Evolutionary conservation across 2,113 vertebrate species (phyloP).

Genomic region (Oryzias curvinotus): DNA sequence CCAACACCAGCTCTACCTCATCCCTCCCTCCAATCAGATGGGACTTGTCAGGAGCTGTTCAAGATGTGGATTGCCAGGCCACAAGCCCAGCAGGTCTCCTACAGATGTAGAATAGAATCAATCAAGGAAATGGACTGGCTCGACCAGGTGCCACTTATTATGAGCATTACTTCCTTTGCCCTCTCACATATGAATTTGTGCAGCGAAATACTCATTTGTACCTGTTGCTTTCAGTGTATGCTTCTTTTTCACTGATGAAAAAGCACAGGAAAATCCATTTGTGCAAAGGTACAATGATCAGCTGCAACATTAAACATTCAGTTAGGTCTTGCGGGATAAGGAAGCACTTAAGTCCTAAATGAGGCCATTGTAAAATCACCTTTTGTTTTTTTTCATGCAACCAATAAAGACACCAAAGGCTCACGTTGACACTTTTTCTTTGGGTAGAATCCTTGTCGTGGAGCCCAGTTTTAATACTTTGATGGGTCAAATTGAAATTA

Average conservation of each 20-base stretch:
- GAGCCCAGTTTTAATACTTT: too few relatives aligned
- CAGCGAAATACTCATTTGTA: slow-evolving; percentile 24
- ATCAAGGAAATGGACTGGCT: slow-evolving; percentile 61
- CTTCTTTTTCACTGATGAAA: not conserved
- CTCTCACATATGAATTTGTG: slow-evolving; percentile 22
- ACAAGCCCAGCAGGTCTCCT: slow-evolving; percentile 37
- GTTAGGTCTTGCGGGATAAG: too few relatives aligned
- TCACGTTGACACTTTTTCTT: too few relatives aligned
- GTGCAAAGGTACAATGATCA: not conserved
- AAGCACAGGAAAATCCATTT: not conserved
- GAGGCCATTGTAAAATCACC: too few relatives aligned
- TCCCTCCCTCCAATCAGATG: slow-evolving; percentile 38
- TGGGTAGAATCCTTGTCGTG: too few relatives aligned
- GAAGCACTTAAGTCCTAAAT: too few relatives aligned
- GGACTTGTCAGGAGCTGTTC: slow-evolving; percentile 53
- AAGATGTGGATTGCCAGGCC: slow-evolving; percentile 42
- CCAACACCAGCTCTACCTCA: slow-evolving; percentile 1
- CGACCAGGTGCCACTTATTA: slow-evolving; percentile 48
- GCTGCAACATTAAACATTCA: not conserved
- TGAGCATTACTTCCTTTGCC: slow-evolving; percentile 32
- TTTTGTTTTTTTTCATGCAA: too few relatives aligned
- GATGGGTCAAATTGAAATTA: too few relatives aligned
- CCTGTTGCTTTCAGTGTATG: slow-evolving; percentile 16
- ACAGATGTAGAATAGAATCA: slow-evolving; percentile 50
- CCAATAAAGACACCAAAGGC: too few relatives aligned